Base-by-base conservation (phyloP, 2,888 invertebrate genomes). In the Fragum sueziense region DNA sequence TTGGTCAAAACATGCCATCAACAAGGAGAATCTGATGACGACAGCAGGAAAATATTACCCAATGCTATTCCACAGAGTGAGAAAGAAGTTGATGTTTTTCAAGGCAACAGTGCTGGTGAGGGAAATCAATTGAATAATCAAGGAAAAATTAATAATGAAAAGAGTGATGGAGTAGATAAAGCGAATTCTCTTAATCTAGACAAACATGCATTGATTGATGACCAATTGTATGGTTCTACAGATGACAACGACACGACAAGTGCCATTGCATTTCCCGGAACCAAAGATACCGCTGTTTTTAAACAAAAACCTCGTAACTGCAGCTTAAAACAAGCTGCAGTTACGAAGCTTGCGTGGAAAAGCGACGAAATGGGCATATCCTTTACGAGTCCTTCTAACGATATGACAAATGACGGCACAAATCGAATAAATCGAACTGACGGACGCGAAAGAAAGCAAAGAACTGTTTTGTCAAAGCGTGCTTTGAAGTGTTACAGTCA, bases 401-500 rank as follows among this genome's bases (percentile, higher is more conserved):
- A n/a, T 20, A 20, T 52, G 6, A 27, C 2, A 27, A 25, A 25
- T 7, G 25, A 57, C 2, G 4, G 25, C n/a, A 27, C 2, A 27
- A 25, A 25, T 11, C 22, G 6, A 25, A 22, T 57, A 3, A 27
- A 57, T 7, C 14, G 25, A 20, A 7, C 9, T 25, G 14, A n/a
- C 4, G 47, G 47, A 61, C 61, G 2, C 31, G 31, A 33, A 20
- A 14, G 9, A 31, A 29, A 0, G 0, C 33, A 61, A 20, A 20
- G 33, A 7, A 20, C 20, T 7, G 29, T 20, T 20, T 33, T 31
- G 9, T 29, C n/a, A 7, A 31, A 34, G n/a, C n/a, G 34, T 14
- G 11, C 41, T n/a, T 27, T 65, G 2, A 37, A 65, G 41, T 65
- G 65, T 17, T 65, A 65, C 41, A 65, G 65, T 25, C 41, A 65